Base-by-base conservation (phyloP, 2,113 vertebrate genomes). In the Apaloderma vittatum region DNA sequence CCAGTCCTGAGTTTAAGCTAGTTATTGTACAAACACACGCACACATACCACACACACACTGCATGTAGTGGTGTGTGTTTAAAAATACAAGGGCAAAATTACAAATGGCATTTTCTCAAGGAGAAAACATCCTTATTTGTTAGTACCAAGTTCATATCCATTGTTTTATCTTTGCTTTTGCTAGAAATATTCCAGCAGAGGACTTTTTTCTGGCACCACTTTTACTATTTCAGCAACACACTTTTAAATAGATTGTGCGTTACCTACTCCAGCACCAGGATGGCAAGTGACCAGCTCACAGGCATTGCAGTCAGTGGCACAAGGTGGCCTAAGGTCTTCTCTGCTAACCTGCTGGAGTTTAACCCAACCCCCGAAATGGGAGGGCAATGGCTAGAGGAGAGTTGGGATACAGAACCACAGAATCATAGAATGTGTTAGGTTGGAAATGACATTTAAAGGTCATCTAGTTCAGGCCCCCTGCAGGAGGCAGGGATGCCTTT, bases 291-390 rank as follows among this genome's bases (percentile, higher is more conserved):
- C 36, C 17, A 15, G 21, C n/a, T 54, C 65, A 36, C 11, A 58
- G 79, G 37, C 48, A 9, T 11, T 34, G 7, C 18, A 66, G 14
- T 26, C 51, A 26, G 15, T 49, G 23, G 17, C 37, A n/a, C 1
- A 15, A 19, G 34, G 45, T 11, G 12, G 6, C 32, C 29, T 34
- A 18, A 40, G 13, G 12, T 37, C 45, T 80, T 51, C 46, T 68
- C 49, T 58, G 51, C 22, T 49, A 74, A 8, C 27, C 20, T 66
- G 40, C 17, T 86, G 54, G 62, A 15, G 22, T 45, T 91, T 51
- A 58, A 54, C 4, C 9, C 36, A 9, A 8, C 3, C 30, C 10
- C 6, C 3, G 1, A 24, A 72, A n/a, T 4, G 7, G 4, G 16
- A 23, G 8, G 23, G 10, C 32, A 32, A 26, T 11, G 19, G 15